Percentiles rank a stretch among this genome's conserved stretches.
These are phyloP conservation scores for Deladenus siricidicola DNA, from an alignment of 2,888 invertebrate species.

Conservation along the genomic window DNA sequence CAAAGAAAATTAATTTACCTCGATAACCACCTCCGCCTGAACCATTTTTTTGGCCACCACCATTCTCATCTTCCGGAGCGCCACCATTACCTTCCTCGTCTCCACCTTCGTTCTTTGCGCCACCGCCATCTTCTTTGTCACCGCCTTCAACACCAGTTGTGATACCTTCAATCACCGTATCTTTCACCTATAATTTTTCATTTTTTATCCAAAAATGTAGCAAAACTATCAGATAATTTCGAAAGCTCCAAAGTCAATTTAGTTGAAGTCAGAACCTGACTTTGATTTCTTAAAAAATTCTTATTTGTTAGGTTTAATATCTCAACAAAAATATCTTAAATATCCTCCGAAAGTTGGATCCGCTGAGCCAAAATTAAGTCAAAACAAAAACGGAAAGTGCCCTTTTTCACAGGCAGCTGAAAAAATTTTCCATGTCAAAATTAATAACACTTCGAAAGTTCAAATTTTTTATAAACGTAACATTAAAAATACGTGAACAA, in stretches of 20 bases:
- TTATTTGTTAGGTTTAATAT: background rate
- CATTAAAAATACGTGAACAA: no score
- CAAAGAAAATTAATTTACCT: background rate
- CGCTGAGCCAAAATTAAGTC: no score
- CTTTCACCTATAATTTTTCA: constrained; percentile 27
- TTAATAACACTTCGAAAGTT: background rate
- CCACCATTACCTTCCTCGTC: constrained; percentile 13
- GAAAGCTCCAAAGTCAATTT: no score
- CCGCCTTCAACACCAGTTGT: constrained; percentile 18
- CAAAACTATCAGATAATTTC: no score
- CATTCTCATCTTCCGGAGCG: constrained; percentile 6
- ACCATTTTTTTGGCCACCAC: constrained; percentile 6
- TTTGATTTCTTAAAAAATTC: background rate
- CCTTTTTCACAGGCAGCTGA: no score
- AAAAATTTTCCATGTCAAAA: no score
- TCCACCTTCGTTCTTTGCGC: constrained; percentile 18
- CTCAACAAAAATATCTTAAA: background rate
- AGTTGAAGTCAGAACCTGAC: no score
- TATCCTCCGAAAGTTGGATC: background rate
- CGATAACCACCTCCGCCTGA: background rate
- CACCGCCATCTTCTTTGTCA: constrained; percentile 7
- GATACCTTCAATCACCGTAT: constrained; percentile 32
- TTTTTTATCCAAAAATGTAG: background rate
- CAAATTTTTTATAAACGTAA: background rate
- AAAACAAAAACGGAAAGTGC: no score